phyloP scores from a whole-genome alignment of 2,888 invertebrate genomes.

The Diachrysia chrysitis region DNA sequence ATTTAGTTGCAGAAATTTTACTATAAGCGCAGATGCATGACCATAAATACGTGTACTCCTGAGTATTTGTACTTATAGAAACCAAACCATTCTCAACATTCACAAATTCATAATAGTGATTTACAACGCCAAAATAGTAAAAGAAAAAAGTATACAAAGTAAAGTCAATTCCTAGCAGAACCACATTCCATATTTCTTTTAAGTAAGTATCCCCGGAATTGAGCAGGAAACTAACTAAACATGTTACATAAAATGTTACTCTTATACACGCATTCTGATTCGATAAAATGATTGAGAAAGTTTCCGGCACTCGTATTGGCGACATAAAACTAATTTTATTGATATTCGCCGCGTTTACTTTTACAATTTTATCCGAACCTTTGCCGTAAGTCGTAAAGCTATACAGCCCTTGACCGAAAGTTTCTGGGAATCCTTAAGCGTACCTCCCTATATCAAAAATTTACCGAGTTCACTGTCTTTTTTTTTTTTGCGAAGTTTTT shows the following conservation, averaged over 20 bases:
- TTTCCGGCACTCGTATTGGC: slow-evolving; percentile 60
- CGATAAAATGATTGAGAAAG: slow-evolving; percentile 64
- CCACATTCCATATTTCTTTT: slow-evolving; percentile 36
- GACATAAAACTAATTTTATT: slow-evolving; percentile 71
- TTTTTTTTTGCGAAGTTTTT: slow-evolving; percentile 58
- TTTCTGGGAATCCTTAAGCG: slow-evolving; percentile 63
- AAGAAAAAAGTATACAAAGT: neutral
- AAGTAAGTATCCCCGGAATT: slow-evolving; percentile 45
- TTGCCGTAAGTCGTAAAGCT: slow-evolving; percentile 66
- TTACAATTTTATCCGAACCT: slow-evolving; percentile 63
- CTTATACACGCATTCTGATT: slow-evolving; percentile 53
- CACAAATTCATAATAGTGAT: neutral
- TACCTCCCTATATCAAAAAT: slow-evolving; percentile 66
- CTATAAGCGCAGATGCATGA: too few species aligned
- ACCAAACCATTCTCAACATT: neutral
- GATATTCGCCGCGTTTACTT: slow-evolving; percentile 67
- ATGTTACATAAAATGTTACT: slow-evolving; percentile 42
- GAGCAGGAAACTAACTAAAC: slow-evolving; percentile 43
- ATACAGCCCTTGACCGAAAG: slow-evolving; percentile 69
- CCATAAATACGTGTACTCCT: too few species aligned
- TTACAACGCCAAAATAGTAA: too few species aligned
- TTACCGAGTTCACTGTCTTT: slow-evolving; percentile 63
- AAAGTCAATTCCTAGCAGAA: slow-evolving; percentile 31
- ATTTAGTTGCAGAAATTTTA: too few species aligned
- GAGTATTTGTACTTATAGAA: neutral